These are phyloP conservation scores for Anguilla rostrata DNA, from an alignment of 2,113 vertebrate genomes.

Conservation along the genomic window DNA sequence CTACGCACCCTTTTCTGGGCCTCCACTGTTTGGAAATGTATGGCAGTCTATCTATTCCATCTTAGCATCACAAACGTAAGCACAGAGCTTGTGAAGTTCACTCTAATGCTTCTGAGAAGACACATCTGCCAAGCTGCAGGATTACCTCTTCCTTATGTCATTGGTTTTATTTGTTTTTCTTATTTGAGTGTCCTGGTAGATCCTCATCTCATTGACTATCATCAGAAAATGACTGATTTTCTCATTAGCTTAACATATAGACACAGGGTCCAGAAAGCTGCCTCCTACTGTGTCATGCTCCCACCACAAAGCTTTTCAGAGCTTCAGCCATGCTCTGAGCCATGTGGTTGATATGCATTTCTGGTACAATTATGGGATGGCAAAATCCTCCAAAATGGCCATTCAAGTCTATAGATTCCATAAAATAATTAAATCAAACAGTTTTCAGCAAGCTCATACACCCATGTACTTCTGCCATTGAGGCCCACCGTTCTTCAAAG, in stretches of 20 bases:
- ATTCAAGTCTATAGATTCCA: too few species aligned
- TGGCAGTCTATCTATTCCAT: too few species aligned
- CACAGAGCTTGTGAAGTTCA: too few species aligned
- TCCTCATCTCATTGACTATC: conserved; percentile 26
- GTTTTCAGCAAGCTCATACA: too few species aligned
- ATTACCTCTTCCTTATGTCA: conserved; percentile 32
- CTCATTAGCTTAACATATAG: background rate
- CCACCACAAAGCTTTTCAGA: background rate
- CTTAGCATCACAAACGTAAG: too few species aligned
- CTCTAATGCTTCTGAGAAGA: too few species aligned
- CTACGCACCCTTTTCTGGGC: too few species aligned
- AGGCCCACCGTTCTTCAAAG: conserved; percentile 24
- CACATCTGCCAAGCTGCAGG: too few species aligned
- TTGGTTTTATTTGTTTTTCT: conserved; percentile 32
- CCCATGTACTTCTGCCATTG: background rate
- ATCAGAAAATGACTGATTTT: background rate
- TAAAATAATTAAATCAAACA: too few species aligned
- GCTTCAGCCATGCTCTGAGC: background rate
- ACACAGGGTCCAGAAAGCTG: background rate
- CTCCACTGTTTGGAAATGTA: too few species aligned
- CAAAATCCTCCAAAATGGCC: too few species aligned
- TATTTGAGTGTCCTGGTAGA: background rate
- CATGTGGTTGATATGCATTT: background rate
- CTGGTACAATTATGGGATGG: too few species aligned
- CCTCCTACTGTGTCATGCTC: background rate